phyloP scores from a whole-genome alignment of 2,888 invertebrate genomes.

The Himalopsyche japonica region DNA sequence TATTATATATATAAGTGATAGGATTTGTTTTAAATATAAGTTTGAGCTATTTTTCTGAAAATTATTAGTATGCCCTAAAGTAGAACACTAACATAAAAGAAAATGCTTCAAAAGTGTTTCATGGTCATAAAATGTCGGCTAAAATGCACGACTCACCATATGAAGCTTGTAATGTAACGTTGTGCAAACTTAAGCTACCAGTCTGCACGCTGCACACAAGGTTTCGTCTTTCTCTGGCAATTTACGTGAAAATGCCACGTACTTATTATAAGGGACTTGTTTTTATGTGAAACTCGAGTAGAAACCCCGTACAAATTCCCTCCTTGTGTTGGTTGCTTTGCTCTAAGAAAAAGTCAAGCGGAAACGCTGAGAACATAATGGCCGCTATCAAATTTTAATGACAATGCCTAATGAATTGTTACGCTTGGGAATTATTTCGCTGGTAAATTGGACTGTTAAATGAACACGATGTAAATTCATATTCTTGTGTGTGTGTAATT shows the following conservation, averaged over 20 bases:
- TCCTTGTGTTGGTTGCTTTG: neutral
- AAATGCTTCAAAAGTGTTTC: neutral
- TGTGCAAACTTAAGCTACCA: neutral
- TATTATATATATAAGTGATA: too few relatives aligned
- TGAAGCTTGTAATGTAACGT: neutral
- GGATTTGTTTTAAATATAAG: too few relatives aligned
- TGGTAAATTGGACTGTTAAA: neutral
- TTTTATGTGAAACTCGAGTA: neutral
- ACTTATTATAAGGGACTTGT: neutral
- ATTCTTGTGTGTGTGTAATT: neutral
- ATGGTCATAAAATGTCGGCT: neutral
- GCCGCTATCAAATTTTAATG: conserved; percentile 3
- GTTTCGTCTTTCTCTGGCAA: neutral
- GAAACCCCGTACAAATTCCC: conserved; percentile 2
- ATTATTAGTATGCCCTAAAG: neutral
- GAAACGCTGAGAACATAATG: conserved; percentile 1
- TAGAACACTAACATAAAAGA: neutral
- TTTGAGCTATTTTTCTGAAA: too few relatives aligned
- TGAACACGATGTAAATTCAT: neutral
- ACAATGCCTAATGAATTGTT: conserved; percentile 1
- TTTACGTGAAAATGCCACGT: neutral
- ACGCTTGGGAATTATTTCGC: conserved; percentile 1
- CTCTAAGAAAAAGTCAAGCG: neutral
- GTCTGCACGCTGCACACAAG: neutral
- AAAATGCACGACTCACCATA: neutral